Base-by-base conservation (phyloP, 2,113 vertebrate species). In the Dicentrarchus labrax region DNA sequence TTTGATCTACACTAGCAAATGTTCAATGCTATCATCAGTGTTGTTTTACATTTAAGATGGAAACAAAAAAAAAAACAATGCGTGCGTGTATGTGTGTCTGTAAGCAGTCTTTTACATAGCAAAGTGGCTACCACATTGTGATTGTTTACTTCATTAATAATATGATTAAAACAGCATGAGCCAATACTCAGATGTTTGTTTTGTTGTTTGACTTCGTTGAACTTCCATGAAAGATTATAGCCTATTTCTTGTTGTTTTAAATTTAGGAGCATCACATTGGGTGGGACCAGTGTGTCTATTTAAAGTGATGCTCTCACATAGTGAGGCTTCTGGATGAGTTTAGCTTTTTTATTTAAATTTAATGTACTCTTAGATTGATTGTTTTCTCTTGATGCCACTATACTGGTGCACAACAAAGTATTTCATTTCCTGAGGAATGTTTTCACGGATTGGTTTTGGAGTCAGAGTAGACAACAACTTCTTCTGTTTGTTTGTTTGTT, bases 1-100 rank as follows among this genome's bases (percentile, higher is more conserved):
- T 91, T 91, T 92, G 84, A 92, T 93, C 83, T 70, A 8, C 73
- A 79, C 75, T 17, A 72, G 80, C 11, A 68, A 45, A 61, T 22
- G 51, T 65, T 53, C 87, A 79, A 13, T 39, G 13, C 57, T 6
- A 48, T 68, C 83, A 45, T 24, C 69, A n/a, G 22, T 41, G 30
- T 19, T 76, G 70, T 53, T 68, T 51, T 24, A 15, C n/a, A 30
- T 70, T 73, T 36, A 15, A 83, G 64, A 57, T 60, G 10, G 38
- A 43, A 39, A 30, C 30, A 30, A 30, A 30, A 30, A 30, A 0
- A 30, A 72, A 43, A n/a, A n/a, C n/a, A n/a, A n/a, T n/a, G n/a
- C n/a, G 15, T 59, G 17, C 16, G 19, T 53, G 11, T 68, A 41
- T 72, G n/a, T 66, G 24, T 72, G 30, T 13, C 22, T 54, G 24